phyloP scores from a whole-genome alignment of 2,797 vertebrate species.

The Cyprinodon diabolis region DNA sequence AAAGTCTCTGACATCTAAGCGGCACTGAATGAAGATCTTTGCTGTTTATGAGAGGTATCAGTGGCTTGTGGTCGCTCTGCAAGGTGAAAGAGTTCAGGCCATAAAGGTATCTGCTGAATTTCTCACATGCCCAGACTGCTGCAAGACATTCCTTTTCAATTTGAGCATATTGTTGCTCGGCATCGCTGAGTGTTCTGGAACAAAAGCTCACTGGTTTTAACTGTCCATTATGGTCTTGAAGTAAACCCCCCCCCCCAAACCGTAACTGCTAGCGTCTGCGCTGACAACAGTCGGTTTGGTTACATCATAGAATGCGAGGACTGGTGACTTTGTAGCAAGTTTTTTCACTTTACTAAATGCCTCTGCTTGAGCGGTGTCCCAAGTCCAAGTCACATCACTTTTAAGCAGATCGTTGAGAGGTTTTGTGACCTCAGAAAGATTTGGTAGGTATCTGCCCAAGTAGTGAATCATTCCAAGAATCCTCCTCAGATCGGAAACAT shows the following conservation, averaged over 20 bases:
- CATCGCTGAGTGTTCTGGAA: background rate
- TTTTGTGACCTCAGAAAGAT: no score
- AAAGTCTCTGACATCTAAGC: no score
- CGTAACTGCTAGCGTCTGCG: background rate
- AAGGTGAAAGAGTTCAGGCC: background rate
- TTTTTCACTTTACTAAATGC: no score
- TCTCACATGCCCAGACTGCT: slow-evolving; percentile 1
- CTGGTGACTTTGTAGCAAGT: no score
- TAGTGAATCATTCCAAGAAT: no score
- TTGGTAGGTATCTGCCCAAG: no score
- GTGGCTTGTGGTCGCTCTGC: slow-evolving; percentile 5
- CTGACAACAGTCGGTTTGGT: background rate
- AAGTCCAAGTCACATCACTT: no score
- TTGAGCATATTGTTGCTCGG: background rate
- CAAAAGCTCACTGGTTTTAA: slow-evolving; percentile 3
- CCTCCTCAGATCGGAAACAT: background rate
- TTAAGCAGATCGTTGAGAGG: no score
- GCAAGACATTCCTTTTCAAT: slow-evolving; percentile 3
- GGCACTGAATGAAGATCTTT: background rate
- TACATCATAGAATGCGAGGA: no score
- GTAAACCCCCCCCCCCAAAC: background rate
- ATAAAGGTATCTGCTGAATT: background rate
- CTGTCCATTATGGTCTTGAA: background rate
- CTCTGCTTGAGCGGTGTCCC: no score
- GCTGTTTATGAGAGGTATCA: slow-evolving; percentile 2